Conservation (phyloP, 2,113 vertebrate species). For the Burhinus oedicnemus region DNA sequence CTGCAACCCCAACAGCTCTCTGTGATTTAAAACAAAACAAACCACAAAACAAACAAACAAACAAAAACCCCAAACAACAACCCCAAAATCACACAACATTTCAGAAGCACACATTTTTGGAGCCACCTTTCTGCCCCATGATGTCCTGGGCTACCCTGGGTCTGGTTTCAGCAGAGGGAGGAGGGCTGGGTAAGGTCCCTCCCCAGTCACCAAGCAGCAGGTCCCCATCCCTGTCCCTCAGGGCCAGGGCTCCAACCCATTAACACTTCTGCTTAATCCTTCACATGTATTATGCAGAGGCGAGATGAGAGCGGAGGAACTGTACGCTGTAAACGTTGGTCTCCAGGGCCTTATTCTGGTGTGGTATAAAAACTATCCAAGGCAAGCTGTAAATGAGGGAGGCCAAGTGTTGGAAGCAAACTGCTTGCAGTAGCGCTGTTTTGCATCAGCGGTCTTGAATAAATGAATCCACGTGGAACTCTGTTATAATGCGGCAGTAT, state of each 20-base stretch:
- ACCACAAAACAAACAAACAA: accelerated
- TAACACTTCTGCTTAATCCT: background rate
- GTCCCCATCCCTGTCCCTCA: background rate
- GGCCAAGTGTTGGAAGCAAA: background rate
- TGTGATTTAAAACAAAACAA: background rate
- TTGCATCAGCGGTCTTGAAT: background rate
- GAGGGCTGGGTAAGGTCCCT: background rate
- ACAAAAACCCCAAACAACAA: too few relatives aligned
- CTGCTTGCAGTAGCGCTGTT: background rate
- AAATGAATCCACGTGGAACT: background rate
- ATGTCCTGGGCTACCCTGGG: background rate
- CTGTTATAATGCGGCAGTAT: background rate
- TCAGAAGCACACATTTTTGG: background rate
- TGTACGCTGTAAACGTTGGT: background rate
- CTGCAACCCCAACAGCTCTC: background rate
- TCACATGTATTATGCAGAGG: background rate
- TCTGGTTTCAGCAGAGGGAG: background rate
- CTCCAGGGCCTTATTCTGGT: background rate
- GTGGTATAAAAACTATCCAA: background rate
- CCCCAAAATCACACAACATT: background rate
- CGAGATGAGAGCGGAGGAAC: background rate
- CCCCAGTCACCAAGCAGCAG: background rate
- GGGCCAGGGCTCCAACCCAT: background rate
- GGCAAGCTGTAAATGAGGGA: background rate
- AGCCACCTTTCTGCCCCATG: accelerated